Base-by-base conservation (phyloP, 2,113 vertebrate genomes). In the Condylura cristata region DNA sequence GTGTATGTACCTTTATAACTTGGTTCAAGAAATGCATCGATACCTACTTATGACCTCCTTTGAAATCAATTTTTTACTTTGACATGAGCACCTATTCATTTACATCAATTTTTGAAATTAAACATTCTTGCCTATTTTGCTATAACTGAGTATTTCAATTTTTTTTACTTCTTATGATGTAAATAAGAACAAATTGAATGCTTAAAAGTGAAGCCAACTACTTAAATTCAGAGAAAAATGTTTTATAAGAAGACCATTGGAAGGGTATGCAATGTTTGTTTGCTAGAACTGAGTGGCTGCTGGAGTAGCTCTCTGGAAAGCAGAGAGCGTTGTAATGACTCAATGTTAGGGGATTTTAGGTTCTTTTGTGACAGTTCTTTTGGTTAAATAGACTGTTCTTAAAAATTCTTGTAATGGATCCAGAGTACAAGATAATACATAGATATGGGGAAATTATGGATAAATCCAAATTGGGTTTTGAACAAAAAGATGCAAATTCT, bases 1-100 rank as follows among this genome's bases (percentile, higher is more conserved):
- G 1, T 11, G 58, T 32, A 13, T 72, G 0, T 12, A 66, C 37
- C 6, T 76, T 63, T 65, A 89, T 2, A 51, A 58, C 41, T 76
- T 71, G 22, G 18, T 30, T 68, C 11, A 30, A 85, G 22, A 80
- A 65, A 0, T 76, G 34, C 1, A 10, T 53, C 34, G 14, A 51
- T 20, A 56, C 7, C 26, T 18, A n/a, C 37, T 68, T 76, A 37
- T 14, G 17, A 39, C 13, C 10, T 76, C 8, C 32, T 72, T 13
- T 72, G n/a, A 48, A 48, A 56, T 81, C 20, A 89, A 32, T 30
- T 46, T 48, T 87, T 92, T 34, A 78, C 65, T 89, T 87, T 87
- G 83, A 60, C 18, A 53, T 53, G 51, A 53, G 8, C 44, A 41
- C 74, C 66, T 14, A 51, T 11, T 22, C 30, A 68, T 28, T 17